Evolutionary conservation across 2,888 invertebrate genomes (phyloP), one percentile per base, ranked within the genome.

Genomic region (Luperina nickerlii): DNA sequence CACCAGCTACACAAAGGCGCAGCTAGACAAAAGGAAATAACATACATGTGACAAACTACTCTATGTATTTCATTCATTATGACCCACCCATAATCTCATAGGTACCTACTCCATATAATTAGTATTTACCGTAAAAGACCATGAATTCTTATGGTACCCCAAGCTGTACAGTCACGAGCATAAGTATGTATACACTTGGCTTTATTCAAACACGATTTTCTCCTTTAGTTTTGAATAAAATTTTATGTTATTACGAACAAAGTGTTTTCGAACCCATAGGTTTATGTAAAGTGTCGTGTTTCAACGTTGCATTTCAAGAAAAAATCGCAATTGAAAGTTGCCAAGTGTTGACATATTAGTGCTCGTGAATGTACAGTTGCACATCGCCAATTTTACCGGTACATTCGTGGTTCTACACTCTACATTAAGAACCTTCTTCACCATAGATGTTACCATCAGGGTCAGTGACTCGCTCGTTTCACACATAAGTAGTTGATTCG

Each of bases 11-110:
- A 48, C 48, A 13, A 48, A 48, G 15, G 1, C 8, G 1, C 1
- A n/a, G 63, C 42, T 6, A 45, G 8, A 77, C 77, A 77, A 78
- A 54, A 18, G 32, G 15, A 51, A 13, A 77, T 65, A 65, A 65
- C 13, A 65, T 18, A 32, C 2, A n/a, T 0, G 13, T 63, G 51
- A 51, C 63, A 18, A 54, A 77, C 18, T 54, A 54, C 51, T 54
- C 15, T 42, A 54, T 45, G 78, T 78, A n/a, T 60, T 65, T 20
- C 51, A 9, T 32, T 2, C 1, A 27, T 51, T 27, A 42, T 27
- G 63, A 45, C 18, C 24, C 18, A 63, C 20, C 27, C 27, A 32
- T 73, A 54, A 24, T 65, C 0, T 20, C 65, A 38, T 65, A 32
- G 18, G 62, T 27, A 32, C 32, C 32, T 32, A 62, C 13, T n/a